These are phyloP conservation scores for Nemapogon koenigi DNA, from an alignment of 2,888 invertebrate species.

Conservation along the genomic window DNA sequence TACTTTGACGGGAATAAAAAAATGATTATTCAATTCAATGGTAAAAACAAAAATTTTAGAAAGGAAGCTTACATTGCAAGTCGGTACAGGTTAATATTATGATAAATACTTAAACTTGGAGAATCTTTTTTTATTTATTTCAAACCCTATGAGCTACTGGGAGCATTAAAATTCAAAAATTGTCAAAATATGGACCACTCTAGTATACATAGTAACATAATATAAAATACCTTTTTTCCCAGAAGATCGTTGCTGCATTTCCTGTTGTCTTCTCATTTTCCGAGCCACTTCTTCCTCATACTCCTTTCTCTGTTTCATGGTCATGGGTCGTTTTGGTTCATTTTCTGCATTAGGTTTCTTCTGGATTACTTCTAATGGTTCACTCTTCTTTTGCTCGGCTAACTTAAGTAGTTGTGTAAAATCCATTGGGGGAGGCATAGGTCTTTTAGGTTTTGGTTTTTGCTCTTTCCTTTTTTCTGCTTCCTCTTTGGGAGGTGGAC, in stretches of 20 bases:
- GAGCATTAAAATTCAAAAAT: too few relatives aligned
- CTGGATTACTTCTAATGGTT: constrained; percentile 68
- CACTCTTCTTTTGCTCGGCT: constrained; percentile 83
- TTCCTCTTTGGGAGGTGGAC: constrained; percentile 38
- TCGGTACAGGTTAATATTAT: too few relatives aligned
- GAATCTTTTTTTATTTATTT: too few relatives aligned
- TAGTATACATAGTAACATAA: constrained; percentile 1
- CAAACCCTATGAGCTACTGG: too few relatives aligned
- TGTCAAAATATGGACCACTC: too few relatives aligned
- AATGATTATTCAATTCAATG: too few relatives aligned
- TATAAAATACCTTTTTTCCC: constrained; percentile 33
- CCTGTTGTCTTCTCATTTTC: constrained; percentile 53
- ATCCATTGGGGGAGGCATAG: constrained; percentile 77
- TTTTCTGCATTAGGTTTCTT: constrained; percentile 42
- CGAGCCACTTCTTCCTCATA: constrained; percentile 74
- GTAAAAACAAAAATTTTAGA: too few relatives aligned
- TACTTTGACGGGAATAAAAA: too few relatives aligned
- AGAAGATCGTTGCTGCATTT: constrained; percentile 31
- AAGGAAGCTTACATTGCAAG: too few relatives aligned
- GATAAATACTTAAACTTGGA: too few relatives aligned
- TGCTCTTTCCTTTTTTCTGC: constrained; percentile 46
- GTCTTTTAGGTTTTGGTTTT: constrained; percentile 64
- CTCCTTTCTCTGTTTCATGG: constrained; percentile 80
- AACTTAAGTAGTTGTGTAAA: constrained; percentile 80
- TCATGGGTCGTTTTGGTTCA: constrained; percentile 76